Conservation (phyloP, 2,113 vertebrate species). For the Terrapene triunguis region DNA sequence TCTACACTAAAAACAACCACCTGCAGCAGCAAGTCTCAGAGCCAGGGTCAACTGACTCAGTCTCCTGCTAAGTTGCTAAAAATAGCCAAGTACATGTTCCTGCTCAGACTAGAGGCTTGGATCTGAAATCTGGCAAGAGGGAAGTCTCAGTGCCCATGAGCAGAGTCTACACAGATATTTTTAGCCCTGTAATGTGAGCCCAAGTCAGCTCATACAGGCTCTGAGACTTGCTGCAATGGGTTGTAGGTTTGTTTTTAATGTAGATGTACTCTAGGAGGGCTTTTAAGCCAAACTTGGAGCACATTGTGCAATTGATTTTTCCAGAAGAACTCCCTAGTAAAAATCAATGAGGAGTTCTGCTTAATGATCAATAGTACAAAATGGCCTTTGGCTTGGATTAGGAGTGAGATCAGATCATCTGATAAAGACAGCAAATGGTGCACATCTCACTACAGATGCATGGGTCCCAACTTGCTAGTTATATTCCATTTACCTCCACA, state of each 20-base stretch:
- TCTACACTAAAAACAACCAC: no score
- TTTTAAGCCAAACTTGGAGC: constrained; percentile 34
- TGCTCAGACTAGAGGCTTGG: no score
- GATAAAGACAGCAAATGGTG: neutral
- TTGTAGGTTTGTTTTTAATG: neutral
- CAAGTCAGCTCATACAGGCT: no score
- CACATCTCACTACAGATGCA: neutral
- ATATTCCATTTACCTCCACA: neutral
- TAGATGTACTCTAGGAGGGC: no score
- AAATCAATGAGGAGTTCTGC: constrained; percentile 56
- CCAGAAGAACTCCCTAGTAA: neutral
- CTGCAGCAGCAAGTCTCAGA: no score
- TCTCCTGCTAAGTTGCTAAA: no score
- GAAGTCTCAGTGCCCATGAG: no score
- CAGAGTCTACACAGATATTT: no score
- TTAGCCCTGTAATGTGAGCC: no score
- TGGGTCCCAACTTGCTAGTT: neutral
- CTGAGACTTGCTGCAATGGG: neutral
- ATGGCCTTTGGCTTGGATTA: constrained; percentile 34
- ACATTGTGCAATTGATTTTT: constrained; percentile 44
- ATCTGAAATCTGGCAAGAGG: no score
- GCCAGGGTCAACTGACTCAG: no score
- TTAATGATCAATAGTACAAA: constrained; percentile 52
- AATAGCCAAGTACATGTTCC: no score
- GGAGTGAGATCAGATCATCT: constrained; percentile 20